A percentile compares a stretch with the other conserved stretches of the same genome.
These are phyloP conservation scores for Chrysopa pallens DNA, from an alignment of 1,140 invertebrate species.

Conservation along the genomic window DNA sequence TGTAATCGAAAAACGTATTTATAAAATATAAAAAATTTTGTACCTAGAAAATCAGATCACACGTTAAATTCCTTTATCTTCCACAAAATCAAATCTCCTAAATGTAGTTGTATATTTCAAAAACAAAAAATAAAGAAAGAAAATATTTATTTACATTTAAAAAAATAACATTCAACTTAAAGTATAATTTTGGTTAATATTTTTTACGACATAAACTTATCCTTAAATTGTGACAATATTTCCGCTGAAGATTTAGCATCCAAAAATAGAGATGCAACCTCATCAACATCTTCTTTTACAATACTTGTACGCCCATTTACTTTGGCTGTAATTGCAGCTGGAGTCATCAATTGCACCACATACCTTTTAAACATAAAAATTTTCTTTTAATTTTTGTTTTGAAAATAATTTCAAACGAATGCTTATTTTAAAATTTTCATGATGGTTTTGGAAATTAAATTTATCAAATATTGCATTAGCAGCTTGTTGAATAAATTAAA, in stretches of 20 bases:
- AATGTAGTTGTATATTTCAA: too few relatives aligned
- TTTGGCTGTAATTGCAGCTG: conserved; percentile 71
- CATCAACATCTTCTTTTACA: conserved; percentile 60
- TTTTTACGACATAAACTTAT: conserved; percentile 79
- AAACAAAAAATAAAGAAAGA: conserved; percentile 5
- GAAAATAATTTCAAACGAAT: too few relatives aligned
- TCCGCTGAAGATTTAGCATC: conserved; percentile 94
- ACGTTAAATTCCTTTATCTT: too few relatives aligned
- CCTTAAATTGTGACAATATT: conserved; percentile 72
- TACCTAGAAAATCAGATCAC: too few relatives aligned
- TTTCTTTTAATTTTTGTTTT: background rate
- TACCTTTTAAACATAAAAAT: conserved; percentile 36
- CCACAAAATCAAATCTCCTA: too few relatives aligned
- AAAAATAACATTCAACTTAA: conserved; percentile 6
- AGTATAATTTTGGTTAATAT: background rate
- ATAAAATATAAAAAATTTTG: too few relatives aligned
- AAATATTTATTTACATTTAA: conserved; percentile 1
- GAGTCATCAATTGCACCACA: conserved; percentile 86
- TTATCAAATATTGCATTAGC: too few relatives aligned
- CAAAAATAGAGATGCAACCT: conserved; percentile 72
- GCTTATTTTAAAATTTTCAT: too few relatives aligned
- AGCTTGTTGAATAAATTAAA: background rate
- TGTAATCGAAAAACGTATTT: too few relatives aligned
- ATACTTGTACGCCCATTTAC: conserved; percentile 76
- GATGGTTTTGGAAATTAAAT: too few relatives aligned